Evolutionary conservation across 1,140 invertebrate genomes (phyloP), one percentile per base, ranked within the genome.

Genomic region (Heliconius himera): DNA sequence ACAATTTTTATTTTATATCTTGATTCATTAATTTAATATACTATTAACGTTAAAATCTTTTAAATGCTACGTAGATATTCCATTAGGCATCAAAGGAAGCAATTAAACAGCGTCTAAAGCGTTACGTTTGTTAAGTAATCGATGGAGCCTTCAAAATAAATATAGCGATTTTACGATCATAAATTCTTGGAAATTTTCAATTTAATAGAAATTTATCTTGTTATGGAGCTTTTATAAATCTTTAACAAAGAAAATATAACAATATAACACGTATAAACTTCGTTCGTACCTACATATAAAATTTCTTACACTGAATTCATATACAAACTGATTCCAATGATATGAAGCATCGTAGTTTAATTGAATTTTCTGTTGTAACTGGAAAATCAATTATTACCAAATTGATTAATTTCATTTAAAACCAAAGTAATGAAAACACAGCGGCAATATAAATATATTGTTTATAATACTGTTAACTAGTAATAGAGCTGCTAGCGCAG

Each of bases 41-140:
- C 33, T 8, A 20, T n/a, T 72, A 70, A 72, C 36, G 22, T 13
- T 38, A 41, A 71, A 38, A 71, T 41, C 33, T 72, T 38, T 38
- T 41, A 38, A 72, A 72, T 13, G 4, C 36, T 72, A 41, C 70
- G 36, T 16, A 41, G 29, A 13, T 41, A 33, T 71, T 71, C 26
- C 70, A 71, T 71, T 71, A 71, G 20, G 70, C 70, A n/a, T 38
- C 33, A 72, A 72, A 72, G 36, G 36, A 72, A 72, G 18, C 36
- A 38, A 66, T 66, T 26, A 66, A 29, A 29, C 13, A 66, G 26
- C n/a, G 22, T 66, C 22, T 66, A n/a, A n/a, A 66, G 3, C 22
- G 49, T 46, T 13, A 56, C n/a, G 6, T 22, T 22, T 56, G 5
- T 56, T 56, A 56, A 8, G 54, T 56, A 22, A 56, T 26, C 6